phyloP scores from a whole-genome alignment of 1,140 invertebrate species.

The Zaprionus lachaisei region DNA sequence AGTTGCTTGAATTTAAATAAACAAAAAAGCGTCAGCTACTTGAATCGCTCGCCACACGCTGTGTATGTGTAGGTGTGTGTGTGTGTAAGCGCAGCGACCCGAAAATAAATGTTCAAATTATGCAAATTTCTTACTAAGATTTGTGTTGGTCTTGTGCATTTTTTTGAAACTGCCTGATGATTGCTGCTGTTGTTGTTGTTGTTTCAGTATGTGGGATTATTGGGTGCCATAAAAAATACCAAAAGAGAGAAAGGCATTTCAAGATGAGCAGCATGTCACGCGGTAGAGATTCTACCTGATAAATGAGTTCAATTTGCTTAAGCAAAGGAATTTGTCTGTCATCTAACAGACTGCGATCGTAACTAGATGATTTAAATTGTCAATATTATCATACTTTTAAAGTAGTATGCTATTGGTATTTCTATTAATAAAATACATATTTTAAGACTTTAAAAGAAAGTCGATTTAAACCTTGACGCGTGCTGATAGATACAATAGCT shows the following conservation, averaged over 20 bases:
- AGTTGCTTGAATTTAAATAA: conserved; percentile 33
- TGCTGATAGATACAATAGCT: background rate
- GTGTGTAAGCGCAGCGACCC: conserved; percentile 41
- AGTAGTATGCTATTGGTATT: background rate
- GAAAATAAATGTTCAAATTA: conserved; percentile 74
- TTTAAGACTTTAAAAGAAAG: background rate
- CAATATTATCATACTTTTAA: background rate
- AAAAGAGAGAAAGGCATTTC: conserved; percentile 36
- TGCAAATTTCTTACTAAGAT: conserved; percentile 69
- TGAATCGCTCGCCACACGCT: conserved; percentile 48
- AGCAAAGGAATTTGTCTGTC: conserved; percentile 14
- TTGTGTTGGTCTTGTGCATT: conserved; percentile 51
- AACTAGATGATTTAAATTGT: background rate
- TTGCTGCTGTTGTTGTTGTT: conserved; percentile 43
- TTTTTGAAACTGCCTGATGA: conserved; percentile 34
- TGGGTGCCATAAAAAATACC: conserved; percentile 30
- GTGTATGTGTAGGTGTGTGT: conserved; percentile 1
- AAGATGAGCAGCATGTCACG: conserved; percentile 25
- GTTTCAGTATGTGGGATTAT: conserved; percentile 11
- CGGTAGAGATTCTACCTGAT: conserved; percentile 16
- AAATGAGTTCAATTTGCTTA: conserved; percentile 28
- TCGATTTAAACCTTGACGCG: background rate
- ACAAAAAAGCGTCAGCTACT: conserved; percentile 61
- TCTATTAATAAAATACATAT: background rate
- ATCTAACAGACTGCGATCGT: background rate